Evolutionary conservation across 2,797 vertebrate genomes (phyloP).

Genomic region (Hylomyscus alleni): DNA sequence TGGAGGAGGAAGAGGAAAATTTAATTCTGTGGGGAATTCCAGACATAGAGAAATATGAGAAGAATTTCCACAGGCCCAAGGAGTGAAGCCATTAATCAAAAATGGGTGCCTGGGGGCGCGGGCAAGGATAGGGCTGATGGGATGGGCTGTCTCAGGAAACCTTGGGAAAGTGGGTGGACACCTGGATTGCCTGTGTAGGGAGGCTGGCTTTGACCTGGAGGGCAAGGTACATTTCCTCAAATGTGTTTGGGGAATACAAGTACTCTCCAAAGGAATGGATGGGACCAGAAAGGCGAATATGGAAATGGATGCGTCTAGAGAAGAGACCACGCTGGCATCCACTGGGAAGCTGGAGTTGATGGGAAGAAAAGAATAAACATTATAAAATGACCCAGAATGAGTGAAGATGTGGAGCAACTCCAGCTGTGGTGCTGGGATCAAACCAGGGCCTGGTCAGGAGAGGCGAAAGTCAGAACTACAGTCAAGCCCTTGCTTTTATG

Average conservation of each 20-base stretch:
- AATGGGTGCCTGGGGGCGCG: neutral
- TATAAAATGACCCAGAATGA: neutral
- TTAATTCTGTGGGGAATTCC: neutral
- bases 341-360: neutral
- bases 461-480: neutral
- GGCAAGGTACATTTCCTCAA: neutral
- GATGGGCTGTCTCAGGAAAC: neutral
- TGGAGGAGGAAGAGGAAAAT: neutral
- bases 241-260: neutral
- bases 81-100: neutral
- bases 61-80: neutral
- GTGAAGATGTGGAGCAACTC: neutral
- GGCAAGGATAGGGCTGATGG: neutral
- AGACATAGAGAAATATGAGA: slow-evolving; percentile 9
- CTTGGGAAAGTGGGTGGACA: neutral
- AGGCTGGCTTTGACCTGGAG: neutral
- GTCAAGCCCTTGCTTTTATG: neutral
- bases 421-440: neutral
- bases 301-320: neutral
- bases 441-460: neutral
- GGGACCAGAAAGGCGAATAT: neutral
- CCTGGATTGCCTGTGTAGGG: neutral
- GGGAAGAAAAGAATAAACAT: neutral
- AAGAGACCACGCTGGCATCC: neutral
- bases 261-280: neutral